Evolutionary conservation across 2,113 vertebrate genomes (phyloP), one percentile per base, ranked within the genome.

Genomic region (Clarias batrachus): DNA sequence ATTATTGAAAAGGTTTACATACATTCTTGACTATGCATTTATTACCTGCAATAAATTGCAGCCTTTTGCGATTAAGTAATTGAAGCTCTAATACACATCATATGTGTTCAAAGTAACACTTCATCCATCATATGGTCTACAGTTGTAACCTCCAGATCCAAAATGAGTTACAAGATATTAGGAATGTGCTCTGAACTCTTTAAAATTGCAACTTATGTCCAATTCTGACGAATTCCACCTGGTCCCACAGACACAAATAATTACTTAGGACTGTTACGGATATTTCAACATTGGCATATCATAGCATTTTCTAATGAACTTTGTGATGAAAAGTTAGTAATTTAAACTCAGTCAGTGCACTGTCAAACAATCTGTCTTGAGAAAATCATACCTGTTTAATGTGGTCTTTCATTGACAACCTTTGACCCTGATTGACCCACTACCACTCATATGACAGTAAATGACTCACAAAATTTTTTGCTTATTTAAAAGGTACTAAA

Each of bases 51-150:
- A 5, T 41, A 41, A 41, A 6, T 41, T 41, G 41, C 41, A 41
- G 41, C 41, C 41, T 41, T 41, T 41, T 41, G 41, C 41, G 6
- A 41, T 41, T 41, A 41, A 41, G 6, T 41, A 41, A 41, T 7
- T 41, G 41, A 41, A 41, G 41, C 41, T 41, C 41, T 41, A 41
- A 41, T 6, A 41, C 41, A 41, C 41, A 41, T 41, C 41, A 56
- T 76, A 66, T 88, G 89, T 92, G 91, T 91, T 91, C 88, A 90
- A 88, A 91, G 86, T 88, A 88, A 89, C 87, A 80, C 73, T 89
- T 88, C 56, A 65, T 89, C 88, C 89, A 90, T 78, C 90, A 92
- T 91, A 90, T 92, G 91, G 90, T 88, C 89, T 90, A 91, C 86
- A 91, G 85, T 88, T 89, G 74, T 82, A 91, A 92, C 89, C 86